phyloP scores from a whole-genome alignment of 1,140 invertebrate species.

The Pseudoatta argentina region DNA sequence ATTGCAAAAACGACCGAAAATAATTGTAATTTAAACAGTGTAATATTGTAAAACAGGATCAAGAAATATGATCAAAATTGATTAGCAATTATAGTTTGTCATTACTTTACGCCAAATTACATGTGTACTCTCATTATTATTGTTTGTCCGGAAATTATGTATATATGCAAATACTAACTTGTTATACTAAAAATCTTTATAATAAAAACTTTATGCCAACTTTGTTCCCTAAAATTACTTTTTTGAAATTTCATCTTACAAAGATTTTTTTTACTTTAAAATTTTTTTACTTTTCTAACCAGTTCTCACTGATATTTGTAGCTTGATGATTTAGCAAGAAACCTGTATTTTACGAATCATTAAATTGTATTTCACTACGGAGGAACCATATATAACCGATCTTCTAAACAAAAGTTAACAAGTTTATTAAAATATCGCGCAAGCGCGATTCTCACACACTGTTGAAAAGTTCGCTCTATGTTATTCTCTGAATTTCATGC shows the following conservation, averaged over 20 bases:
- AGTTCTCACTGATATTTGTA: neutral
- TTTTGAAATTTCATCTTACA: neutral
- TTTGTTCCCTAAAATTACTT: neutral
- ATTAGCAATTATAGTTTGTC: neutral
- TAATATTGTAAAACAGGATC: neutral
- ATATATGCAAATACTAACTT: neutral
- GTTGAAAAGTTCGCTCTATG: neutral
- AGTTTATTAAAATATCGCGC: neutral
- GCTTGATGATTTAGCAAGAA: neutral
- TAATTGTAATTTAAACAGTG: conserved; percentile 14
- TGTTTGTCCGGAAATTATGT: neutral
- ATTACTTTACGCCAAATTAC: neutral
- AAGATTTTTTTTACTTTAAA: neutral
- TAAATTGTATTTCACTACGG: neutral
- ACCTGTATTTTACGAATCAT: neutral
- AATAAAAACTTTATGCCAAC: neutral
- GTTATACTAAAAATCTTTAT: neutral
- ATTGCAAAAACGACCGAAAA: neutral
- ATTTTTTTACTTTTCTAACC: neutral
- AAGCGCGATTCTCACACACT: neutral
- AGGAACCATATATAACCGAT: neutral
- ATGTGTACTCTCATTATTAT: neutral
- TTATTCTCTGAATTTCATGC: conserved; percentile 14
- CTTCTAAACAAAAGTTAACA: neutral
- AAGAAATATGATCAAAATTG: neutral